Evolutionary conservation across 2,888 invertebrate genomes (phyloP), one percentile per base, ranked within the genome.

Genomic region (Drosophila ezoana): DNA sequence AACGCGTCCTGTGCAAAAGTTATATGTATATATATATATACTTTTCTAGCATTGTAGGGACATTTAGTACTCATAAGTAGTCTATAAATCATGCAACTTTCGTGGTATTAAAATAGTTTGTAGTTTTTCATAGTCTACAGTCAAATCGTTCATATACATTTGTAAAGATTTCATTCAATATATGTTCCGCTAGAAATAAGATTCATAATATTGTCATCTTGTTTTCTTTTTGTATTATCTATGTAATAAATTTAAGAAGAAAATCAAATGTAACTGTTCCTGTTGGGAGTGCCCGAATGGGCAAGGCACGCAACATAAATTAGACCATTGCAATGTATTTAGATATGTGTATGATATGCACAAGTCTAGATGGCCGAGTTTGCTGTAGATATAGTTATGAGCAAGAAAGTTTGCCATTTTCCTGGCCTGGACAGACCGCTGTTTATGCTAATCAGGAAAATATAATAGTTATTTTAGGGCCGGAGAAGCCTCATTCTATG

Each of bases 91-190:
- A 1, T 4, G 8, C 33, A 35, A 32, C 32, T 44, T 61, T 38
- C 8, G 11, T 64, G 56, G 53, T 66, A 45, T 58, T 66, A 33
- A 11, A 13, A 33, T 37, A 58, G 23, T 8, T 14, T 32, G 4
- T 62, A 69, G 44, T 44, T 52, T n/a, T 13, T 20, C 44, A 9
- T 57, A 49, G 45, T 61, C 9, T 18, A 18, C 9, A 32, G 37
- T 18, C 51, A 14, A 41, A 37, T 72, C 58, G 23, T 43, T 66
- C 62, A 60, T 54, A 1, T 45, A 40, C 78, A 77, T 73, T 54
- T 76, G 75, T 76, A 76, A 63, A 64, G 56, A 56, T 49, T 37
- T 51, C 78, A 72, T 53, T 45, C 38, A 51, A 57, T 41, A 14
- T 9, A 54, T 43, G 44, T 52, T 35, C 20, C 40, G 8, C 49